Evolutionary conservation across 2,113 vertebrate genomes (phyloP), one percentile per base, ranked within the genome.

Genomic region (Ochotona princeps): DNA sequence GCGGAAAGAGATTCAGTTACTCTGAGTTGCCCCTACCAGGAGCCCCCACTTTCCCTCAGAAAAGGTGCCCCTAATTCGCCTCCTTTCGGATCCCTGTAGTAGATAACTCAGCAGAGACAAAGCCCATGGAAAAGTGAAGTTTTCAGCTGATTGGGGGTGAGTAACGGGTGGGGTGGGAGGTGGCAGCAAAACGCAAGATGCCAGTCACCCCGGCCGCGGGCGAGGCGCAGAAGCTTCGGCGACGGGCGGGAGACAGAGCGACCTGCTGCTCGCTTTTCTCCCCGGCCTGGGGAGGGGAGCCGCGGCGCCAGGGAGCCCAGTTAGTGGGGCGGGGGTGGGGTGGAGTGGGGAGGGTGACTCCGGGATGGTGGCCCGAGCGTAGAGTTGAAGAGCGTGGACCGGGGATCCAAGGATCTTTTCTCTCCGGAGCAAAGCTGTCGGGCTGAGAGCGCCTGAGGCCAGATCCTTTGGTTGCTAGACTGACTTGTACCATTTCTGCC

Each of bases 111-210:
- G 91, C 93, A 96, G 94, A 94, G 97, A 95, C 97, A 94, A 94
- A 74, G 81, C 94, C 70, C 57, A 82, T 89, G 90, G 95, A 91
- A 96, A 96, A 94, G 95, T 93, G 76, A 96, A 96, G 83, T 96
- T 97, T 97, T 94, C 93, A 94, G 76, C 97, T 96, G 97, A 97
- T 97, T 96, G 94, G 91, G 92, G 38, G 89, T 95, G 92, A 96
- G 86, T 94, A 96, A 96, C 73, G 11, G 91, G 80, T 9, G 60
- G 83, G 80, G 81, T 74, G 89, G 69, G 93, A 72, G 95, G 75
- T 74, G 90, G 81, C 95, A 92, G 93, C 92, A 96, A 91, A 92
- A 91, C 65, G 69, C 87, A 12, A 67, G 75, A 91, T 83, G 76
- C 83, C 21, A 5, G 65, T 79, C n/a, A 21, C 93, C 88, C 88